Evolutionary conservation across 1,140 invertebrate species (phyloP), one percentile per base, ranked within the genome.

Genomic region (Drosophila lowei): DNA sequence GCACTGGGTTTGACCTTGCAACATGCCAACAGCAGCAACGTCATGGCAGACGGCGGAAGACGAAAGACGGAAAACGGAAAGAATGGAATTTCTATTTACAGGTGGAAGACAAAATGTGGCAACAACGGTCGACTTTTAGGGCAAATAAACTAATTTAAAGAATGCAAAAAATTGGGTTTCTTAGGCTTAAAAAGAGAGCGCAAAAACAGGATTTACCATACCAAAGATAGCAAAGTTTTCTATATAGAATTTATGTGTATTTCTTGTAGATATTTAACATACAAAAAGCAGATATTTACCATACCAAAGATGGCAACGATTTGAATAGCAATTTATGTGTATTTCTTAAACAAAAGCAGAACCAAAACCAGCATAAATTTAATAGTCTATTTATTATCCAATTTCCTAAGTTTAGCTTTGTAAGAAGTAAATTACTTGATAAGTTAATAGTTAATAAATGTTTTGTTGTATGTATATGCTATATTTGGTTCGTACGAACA

Each of bases 401-500:
- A 53, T 6, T 3, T 3, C 8, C 7, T 68, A 57, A 70, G 64
- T 34, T 46, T 81, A 64, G 21, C 2, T 7, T 15, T 49, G 42
- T 70, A 70, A 70, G 65, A 64, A n/a, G 2, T 66, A 65, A 65
- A 44, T 49, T 46, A 57, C 11, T 44, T 16, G 18, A 41, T 80
- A 75, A 74, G 74, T 43, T 18, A 23, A 25, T 42, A 63, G 13
- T 13, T 8, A 47, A 62, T 55, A 16, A 52, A 16, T 47, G 66
- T 49, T 7, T 7, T 42, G 18, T 25, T 57, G 46, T 46, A 72
- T 46, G 54, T 34, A 28, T 72, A 61, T 67, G 62, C 71, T 84
- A 84, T 78, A 80, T 77, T 76, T 70, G 56, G 73, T 76, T 79
- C 72, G 44, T 83, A 75, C 79, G 74, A 83, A 58, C 74, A 74